A percentile compares a stretch with the other conserved stretches of the same genome.
Conservation (phyloP, 2,797 vertebrate species). For the Chloroceryle amazona region DNA sequence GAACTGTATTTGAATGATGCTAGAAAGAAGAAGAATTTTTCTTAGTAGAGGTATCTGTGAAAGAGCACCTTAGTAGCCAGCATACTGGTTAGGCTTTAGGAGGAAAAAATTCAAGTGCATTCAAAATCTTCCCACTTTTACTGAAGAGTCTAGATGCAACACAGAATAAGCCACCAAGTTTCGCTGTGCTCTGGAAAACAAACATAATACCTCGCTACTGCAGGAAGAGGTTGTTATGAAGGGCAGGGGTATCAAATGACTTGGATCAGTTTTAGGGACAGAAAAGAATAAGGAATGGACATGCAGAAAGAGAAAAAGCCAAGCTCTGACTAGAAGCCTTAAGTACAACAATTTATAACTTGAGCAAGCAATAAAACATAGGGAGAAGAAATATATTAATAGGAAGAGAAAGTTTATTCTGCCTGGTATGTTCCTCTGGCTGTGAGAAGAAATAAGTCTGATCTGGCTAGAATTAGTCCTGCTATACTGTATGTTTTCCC, state of each 20-base stretch:
- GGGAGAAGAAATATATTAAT: neutral
- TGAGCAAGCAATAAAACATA: neutral
- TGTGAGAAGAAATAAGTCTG: conserved; percentile 10
- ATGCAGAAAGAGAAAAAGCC: neutral
- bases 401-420: neutral
- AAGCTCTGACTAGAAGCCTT: neutral
- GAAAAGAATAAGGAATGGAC: neutral
- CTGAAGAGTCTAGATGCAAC: neutral
- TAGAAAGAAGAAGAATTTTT: neutral
- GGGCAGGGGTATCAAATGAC: neutral
- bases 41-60: neutral
- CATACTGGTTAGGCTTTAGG: neutral
- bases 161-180: neutral
- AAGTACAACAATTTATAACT: neutral
- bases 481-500: neutral
- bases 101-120: neutral
- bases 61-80: neutral
- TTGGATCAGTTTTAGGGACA: neutral
- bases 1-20: neutral
- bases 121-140: neutral
- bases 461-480: neutral
- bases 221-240: neutral
- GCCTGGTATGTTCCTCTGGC: neutral
- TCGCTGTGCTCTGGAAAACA: neutral
- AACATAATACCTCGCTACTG: neutral